Conservation (phyloP, 2,113 vertebrate species). For the Pardalotus punctatus region DNA sequence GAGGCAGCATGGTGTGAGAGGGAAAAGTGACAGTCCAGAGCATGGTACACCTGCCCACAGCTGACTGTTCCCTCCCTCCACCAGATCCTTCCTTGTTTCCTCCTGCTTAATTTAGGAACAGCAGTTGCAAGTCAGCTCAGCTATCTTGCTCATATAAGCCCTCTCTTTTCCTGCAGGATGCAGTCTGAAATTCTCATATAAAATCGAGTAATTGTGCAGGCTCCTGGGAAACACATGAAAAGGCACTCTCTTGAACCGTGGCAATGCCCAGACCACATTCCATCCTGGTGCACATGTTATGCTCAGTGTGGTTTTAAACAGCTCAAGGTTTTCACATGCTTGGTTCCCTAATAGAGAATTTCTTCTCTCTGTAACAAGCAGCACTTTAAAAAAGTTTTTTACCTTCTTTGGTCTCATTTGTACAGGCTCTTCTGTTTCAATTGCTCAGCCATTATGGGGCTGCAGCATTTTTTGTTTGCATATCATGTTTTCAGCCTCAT, state of each 20-base stretch:
- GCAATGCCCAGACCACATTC: neutral
- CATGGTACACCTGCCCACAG: neutral
- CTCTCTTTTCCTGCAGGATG: neutral
- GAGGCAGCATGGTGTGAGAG: neutral
- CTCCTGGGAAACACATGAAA: slow-evolving; percentile 18
- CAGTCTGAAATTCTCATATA: neutral
- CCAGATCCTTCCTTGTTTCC: neutral
- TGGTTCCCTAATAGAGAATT: neutral
- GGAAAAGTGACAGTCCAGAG: neutral
- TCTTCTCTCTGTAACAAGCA: neutral
- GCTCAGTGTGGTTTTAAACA: neutral
- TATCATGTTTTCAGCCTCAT: neutral
- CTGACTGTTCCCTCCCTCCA: neutral
- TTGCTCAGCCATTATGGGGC: neutral
- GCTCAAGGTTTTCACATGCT: neutral
- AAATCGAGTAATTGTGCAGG: neutral
- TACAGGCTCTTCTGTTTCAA: neutral
- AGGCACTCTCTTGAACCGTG: neutral
- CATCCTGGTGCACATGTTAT: neutral
- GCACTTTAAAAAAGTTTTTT: neutral
- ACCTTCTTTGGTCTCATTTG: neutral
- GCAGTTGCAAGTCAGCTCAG: neutral
- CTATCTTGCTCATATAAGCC: neutral
- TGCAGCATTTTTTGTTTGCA: neutral
- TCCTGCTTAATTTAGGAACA: neutral